Conservation (phyloP, 64 coral and sea anemone genomes). For the Catalaphyllia jardinei region DNA sequence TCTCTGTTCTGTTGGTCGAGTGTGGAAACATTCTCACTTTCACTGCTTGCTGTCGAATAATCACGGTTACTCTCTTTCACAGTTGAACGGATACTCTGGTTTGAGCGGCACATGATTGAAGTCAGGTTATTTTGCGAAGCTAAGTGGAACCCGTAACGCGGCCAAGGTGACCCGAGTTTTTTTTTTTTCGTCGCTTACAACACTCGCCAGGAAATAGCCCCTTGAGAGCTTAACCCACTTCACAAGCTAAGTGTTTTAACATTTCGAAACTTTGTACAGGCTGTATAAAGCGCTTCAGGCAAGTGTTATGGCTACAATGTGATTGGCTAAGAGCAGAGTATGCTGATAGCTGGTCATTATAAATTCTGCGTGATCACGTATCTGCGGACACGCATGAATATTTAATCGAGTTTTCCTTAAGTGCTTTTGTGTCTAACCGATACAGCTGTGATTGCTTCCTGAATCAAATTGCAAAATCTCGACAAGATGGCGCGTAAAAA, state of each 20-base stretch:
- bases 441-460: neutral
- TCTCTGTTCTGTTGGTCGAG: neutral
- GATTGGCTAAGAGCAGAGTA: neutral
- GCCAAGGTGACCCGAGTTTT: neutral
- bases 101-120: conserved; percentile 3
- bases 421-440: conserved; percentile 27
- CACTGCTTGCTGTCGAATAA: neutral
- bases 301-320: neutral
- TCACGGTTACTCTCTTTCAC: neutral
- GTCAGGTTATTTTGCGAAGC: neutral
- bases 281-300: neutral
- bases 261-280: neutral
- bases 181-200: neutral
- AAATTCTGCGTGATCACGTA: conserved; percentile 41
- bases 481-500: too few relatives aligned
- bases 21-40: neutral
- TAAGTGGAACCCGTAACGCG: neutral
- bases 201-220: too few relatives aligned
- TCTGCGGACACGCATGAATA: neutral
- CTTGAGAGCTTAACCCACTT: neutral
- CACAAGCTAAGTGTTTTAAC: neutral
- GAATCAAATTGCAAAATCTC: neutral
- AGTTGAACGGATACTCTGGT: neutral
- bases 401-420: conserved; percentile 22
- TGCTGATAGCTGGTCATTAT: conserved; percentile 22